phyloP scores from a whole-genome alignment of 1,140 invertebrate species.

The Meloidogyne hapla region DNA sequence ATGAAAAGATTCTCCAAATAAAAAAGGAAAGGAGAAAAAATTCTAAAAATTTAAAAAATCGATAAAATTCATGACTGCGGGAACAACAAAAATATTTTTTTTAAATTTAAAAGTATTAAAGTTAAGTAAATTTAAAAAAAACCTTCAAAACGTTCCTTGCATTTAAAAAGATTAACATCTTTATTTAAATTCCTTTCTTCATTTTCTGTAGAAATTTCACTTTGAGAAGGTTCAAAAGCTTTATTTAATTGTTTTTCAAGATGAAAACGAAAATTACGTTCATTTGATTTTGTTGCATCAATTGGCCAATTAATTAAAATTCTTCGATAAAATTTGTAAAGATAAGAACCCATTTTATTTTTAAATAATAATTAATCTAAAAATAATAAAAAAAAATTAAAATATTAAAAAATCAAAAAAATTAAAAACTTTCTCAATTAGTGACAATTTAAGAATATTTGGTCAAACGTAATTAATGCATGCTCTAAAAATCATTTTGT shows the following conservation, averaged over 20 bases:
- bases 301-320: slow-evolving; percentile 22
- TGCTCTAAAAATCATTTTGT: no score
- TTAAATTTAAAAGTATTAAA: no score
- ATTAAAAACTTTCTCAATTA: no score
- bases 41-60: no score
- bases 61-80: no score
- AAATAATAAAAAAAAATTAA: slow-evolving; percentile 8
- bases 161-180: slow-evolving; percentile 18
- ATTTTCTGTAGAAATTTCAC: not conserved
- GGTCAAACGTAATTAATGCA: no score
- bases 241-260: slow-evolving; percentile 7
- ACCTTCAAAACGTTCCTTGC: slow-evolving; percentile 23
- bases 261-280: slow-evolving; percentile 17
- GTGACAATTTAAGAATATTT: no score
- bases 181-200: slow-evolving; percentile 3
- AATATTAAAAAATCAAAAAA: not conserved
- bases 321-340: slow-evolving; percentile 15
- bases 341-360: slow-evolving; percentile 22
- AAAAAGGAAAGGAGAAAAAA: no score
- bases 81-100: not conserved
- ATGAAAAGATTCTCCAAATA: no score
- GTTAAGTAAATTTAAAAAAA: no score
- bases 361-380: no score
- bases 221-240: slow-evolving; percentile 1
- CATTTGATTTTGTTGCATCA: slow-evolving; percentile 1